Percentiles rank a stretch among this genome's conserved stretches.
phyloP scores from a whole-genome alignment of 2,888 invertebrate genomes.

The Platycheirus rosarum region DNA sequence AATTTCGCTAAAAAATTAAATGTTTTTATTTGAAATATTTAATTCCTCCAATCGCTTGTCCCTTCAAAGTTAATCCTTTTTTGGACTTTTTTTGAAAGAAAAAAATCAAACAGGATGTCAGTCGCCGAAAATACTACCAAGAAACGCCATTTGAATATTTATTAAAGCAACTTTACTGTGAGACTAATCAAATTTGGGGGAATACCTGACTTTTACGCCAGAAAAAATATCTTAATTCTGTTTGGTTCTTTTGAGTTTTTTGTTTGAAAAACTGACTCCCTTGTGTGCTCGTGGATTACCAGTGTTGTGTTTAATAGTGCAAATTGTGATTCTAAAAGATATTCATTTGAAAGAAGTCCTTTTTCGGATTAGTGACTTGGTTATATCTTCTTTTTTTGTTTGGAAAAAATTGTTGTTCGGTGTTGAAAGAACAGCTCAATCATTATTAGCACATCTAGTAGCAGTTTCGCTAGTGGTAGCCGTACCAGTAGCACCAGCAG shows the following conservation, averaged over 20 bases:
- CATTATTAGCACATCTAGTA: conserved; percentile 72
- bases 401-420: background rate
- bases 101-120: conserved; percentile 52
- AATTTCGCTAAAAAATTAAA: conserved; percentile 5
- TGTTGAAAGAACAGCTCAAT: conserved; percentile 56
- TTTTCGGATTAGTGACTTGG: conserved; percentile 17
- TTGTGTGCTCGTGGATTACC: conserved; percentile 66
- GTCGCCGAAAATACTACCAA: conserved; percentile 33
- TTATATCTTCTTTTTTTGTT: background rate
- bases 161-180: conserved; percentile 17
- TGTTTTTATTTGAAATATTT: conserved; percentile 9
- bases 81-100: conserved; percentile 10
- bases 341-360: conserved; percentile 21
- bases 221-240: conserved; percentile 30
- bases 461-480: conserved; percentile 73
- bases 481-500: conserved; percentile 70
- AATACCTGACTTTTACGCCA: conserved; percentile 9
- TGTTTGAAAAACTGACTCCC: conserved; percentile 15
- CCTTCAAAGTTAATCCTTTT: conserved; percentile 20
- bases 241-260: no score
- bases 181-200: conserved; percentile 34
- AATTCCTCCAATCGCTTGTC: background rate
- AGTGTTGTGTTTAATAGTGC: conserved; percentile 58
- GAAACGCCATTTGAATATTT: conserved; percentile 54
- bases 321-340: conserved; percentile 19